These are phyloP conservation scores for Artibeus lituratus DNA, from an alignment of 2,797 vertebrate species.

Conservation along the genomic window DNA sequence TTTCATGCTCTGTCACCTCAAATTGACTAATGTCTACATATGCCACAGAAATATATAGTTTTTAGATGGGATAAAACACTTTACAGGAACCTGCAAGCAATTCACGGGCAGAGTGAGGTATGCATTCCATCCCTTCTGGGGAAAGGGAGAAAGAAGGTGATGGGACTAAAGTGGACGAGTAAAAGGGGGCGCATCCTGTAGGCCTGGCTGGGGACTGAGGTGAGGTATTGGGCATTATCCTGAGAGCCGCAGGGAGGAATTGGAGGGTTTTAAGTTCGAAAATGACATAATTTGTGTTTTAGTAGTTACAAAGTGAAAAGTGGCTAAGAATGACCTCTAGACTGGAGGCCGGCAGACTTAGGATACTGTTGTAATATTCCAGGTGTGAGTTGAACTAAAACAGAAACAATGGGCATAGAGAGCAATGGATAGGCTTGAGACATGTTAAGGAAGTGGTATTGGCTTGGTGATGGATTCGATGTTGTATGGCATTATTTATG, in stretches of 20 bases:
- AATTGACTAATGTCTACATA: neutral
- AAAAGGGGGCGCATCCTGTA: neutral
- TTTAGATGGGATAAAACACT: neutral
- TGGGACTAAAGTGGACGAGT: neutral
- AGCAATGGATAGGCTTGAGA: neutral
- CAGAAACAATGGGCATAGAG: neutral
- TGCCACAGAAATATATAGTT: neutral
- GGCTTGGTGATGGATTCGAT: neutral
- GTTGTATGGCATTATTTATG: neutral
- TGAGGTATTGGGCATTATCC: neutral
- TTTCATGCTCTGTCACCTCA: neutral
- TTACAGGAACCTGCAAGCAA: neutral
- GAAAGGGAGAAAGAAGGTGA: neutral
- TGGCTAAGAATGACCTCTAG: neutral
- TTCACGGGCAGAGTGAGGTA: neutral
- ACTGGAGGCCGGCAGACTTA: neutral
- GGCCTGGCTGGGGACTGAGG: neutral
- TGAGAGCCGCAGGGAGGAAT: neutral
- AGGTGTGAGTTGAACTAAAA: neutral
- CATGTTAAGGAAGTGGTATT: neutral
- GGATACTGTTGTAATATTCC: neutral
- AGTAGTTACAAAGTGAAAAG: conserved; percentile 3
- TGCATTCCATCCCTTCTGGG: neutral
- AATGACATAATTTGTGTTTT: neutral
- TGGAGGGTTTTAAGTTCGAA: neutral